Conservation (phyloP, 2,888 invertebrate species). For the Rhagonycha fulva region DNA sequence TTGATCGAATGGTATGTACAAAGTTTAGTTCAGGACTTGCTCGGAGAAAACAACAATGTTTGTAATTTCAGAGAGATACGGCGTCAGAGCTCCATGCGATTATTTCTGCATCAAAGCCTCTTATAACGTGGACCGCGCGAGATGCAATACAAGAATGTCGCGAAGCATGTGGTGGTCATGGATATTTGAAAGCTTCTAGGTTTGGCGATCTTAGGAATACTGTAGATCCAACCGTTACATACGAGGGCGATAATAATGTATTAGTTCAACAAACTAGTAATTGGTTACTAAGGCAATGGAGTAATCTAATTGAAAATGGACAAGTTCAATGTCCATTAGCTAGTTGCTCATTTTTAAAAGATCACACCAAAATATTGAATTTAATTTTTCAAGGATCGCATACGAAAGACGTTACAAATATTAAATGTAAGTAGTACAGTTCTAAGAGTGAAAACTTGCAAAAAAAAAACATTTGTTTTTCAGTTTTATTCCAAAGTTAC, state of each 20-base stretch:
- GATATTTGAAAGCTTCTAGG: slow-evolving; percentile 79
- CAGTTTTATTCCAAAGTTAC: slow-evolving; percentile 74
- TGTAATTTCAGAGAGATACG: slow-evolving; percentile 61
- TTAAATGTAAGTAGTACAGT: slow-evolving; percentile 49
- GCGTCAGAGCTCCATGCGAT: slow-evolving; percentile 74
- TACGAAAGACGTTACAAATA: slow-evolving; percentile 47
- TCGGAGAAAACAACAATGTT: background rate
- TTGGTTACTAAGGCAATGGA: slow-evolving; percentile 77
- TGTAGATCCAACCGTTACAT: slow-evolving; percentile 89
- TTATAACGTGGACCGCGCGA: slow-evolving; percentile 77
- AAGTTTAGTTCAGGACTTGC: background rate
- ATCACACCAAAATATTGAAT: slow-evolving; percentile 57
- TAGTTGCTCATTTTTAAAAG: slow-evolving; percentile 69
- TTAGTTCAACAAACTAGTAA: slow-evolving; percentile 88
- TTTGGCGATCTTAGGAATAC: slow-evolving; percentile 83
- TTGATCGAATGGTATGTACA: slow-evolving; percentile 46
- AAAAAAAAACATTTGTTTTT: slow-evolving; percentile 45
- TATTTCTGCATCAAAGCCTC: slow-evolving; percentile 68
- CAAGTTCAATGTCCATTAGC: slow-evolving; percentile 69
- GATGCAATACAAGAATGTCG: slow-evolving; percentile 80
- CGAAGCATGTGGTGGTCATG: slow-evolving; percentile 89
- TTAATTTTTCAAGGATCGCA: slow-evolving; percentile 48
- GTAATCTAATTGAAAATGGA: slow-evolving; percentile 53
- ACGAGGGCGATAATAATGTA: slow-evolving; percentile 94
- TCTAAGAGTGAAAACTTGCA: background rate